Base-by-base conservation (phyloP, 2,797 vertebrate genomes). In the Danio jaintianensis region DNA sequence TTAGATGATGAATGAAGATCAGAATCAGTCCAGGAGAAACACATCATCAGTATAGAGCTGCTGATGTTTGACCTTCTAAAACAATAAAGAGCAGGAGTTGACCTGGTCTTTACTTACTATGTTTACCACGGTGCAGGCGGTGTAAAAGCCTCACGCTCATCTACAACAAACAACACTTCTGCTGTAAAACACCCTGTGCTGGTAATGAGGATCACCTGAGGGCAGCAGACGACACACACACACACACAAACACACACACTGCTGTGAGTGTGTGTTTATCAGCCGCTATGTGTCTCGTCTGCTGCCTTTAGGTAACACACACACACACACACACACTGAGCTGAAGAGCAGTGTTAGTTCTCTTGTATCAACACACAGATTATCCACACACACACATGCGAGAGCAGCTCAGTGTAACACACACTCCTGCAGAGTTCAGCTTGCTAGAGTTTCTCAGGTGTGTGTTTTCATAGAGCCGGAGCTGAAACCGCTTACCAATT, bases 91-190 rank as follows among this genome's bases (percentile, higher is more conserved):
- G 89, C 29, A 94, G 94, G 91, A 86, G 92, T 89, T 92, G 91
- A 95, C 96, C 95, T 95, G 92, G 94, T 94, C 95, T 94, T 92
- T 97, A 96, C 96, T 97, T 95, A 96, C 96, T 95, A 96, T 94
- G 93, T 94, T 94, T 95, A 94, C 95, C 93, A 92, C 94, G 93
- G 89, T 94, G 94, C 94, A 95, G 94, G 96, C 94, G 94, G 93
- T 95, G 93, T 92, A 90, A 93, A 93, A 92, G 90, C 91, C 90
- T 96, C 95, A 93, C 92, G 93, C 92, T 96, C 95, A 96, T 96
- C 95, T 96, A 96, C 94, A 96, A 96, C 95, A 97, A 95, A 97
- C 95, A 93, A 96, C 94, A 95, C 95, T 96, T 94, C 91, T 95
- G 95, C 94, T 94, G 94, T 94, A 94, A 96, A 96, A 95, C 92